Conservation (phyloP, 2,888 invertebrate genomes). For the Cerceris rybyensis region DNA sequence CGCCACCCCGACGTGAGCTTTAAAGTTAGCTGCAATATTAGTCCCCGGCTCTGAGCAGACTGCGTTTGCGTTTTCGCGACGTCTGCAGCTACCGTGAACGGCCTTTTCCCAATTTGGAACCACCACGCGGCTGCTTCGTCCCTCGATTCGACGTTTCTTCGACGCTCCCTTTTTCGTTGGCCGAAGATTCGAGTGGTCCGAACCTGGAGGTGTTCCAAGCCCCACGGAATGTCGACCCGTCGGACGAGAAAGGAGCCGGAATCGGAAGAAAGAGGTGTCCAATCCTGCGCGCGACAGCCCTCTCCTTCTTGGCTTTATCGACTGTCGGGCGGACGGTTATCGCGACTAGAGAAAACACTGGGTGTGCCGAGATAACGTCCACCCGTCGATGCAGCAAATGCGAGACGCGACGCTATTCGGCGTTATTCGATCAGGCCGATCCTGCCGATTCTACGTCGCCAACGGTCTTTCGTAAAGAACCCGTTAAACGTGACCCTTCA, state of each 20-base stretch:
- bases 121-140: too few relatives aligned
- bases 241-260: conserved; percentile 25
- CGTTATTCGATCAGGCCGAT: not conserved
- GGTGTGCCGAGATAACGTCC: conserved; percentile 66
- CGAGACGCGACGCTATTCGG: conserved; percentile 1
- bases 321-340: conserved; percentile 62
- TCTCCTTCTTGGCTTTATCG: conserved; percentile 42
- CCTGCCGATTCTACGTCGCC: not conserved
- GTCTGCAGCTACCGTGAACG: not conserved
- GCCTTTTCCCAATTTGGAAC: too few relatives aligned
- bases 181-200: too few relatives aligned
- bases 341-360: conserved; percentile 65
- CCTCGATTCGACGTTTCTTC: too few relatives aligned
- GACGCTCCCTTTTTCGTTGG: too few relatives aligned
- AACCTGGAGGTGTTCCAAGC: conserved; percentile 4
- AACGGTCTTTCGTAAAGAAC: too few relatives aligned
- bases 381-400: conserved; percentile 15
- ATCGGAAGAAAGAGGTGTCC: conserved; percentile 3
- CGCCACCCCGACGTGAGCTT: conserved; percentile 18
- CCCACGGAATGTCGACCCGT: conserved; percentile 1
- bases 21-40: conserved; percentile 17
- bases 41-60: too few relatives aligned
- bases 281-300: conserved; percentile 28
- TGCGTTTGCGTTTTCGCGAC: not conserved
- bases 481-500: too few relatives aligned